Conservation (phyloP, 2,113 vertebrate genomes). For the Mola mola region DNA sequence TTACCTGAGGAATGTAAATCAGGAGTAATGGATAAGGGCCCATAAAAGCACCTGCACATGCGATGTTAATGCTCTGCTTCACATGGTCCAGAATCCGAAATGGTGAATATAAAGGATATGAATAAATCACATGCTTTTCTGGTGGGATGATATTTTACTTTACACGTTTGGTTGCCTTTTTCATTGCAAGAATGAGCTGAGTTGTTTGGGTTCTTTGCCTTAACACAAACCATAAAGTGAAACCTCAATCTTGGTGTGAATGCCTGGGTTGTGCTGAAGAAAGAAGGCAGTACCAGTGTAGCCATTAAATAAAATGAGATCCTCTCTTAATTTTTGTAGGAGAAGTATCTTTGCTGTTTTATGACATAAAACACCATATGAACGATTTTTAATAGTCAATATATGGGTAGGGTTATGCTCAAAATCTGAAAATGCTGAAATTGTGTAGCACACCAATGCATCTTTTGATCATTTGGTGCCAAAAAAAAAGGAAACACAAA, state of each 20-base stretch:
- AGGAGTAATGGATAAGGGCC: conserved; percentile 71
- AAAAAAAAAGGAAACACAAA: too few relatives aligned
- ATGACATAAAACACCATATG: conserved; percentile 26
- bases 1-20: conserved; percentile 71
- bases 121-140: conserved; percentile 70
- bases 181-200: conserved; percentile 44
- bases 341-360: conserved; percentile 28
- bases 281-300: conserved; percentile 33
- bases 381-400: conserved; percentile 6
- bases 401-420: background rate
- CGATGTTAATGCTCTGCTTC: conserved; percentile 69
- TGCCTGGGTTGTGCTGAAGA: conserved; percentile 37
- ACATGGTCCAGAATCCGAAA: conserved; percentile 73
- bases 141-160: conserved; percentile 54
- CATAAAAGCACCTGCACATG: conserved; percentile 76
- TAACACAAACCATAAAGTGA: conserved; percentile 53
- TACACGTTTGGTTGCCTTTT: conserved; percentile 47
- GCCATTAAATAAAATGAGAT: conserved; percentile 57
- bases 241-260: conserved; percentile 43
- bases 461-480: too few relatives aligned
- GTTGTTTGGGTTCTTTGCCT: conserved; percentile 58
- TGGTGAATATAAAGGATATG: conserved; percentile 68
- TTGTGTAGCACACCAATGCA: background rate
- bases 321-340: conserved; percentile 48
- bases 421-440: background rate